Base-by-base conservation (phyloP, 2,888 invertebrate species). In the Anoplius nigerrimus region DNA sequence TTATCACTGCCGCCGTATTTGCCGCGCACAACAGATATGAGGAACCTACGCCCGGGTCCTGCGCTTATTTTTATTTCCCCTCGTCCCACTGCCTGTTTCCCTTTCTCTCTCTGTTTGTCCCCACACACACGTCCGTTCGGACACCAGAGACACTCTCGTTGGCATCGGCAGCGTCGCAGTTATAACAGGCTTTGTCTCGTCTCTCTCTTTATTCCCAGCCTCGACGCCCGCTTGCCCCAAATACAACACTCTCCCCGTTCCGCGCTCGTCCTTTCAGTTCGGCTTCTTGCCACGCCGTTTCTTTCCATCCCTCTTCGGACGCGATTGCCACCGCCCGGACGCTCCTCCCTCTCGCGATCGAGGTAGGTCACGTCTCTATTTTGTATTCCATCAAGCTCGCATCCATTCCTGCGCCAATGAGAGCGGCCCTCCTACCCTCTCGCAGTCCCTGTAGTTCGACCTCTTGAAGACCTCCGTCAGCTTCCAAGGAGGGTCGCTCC, bases 351-450 rank as follows among this genome's bases (percentile, higher is more conserved):
- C 53, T 54, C 61, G 34, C 68, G 54, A 69, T 71, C 67, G 60
- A 73, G 70, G 58, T 65, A 63, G 72, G 72, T 67, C 78, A 74
- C 76, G 77, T 72, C 66, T 71, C 77, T 77, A 74, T 77, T 79
- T 77, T 75, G 77, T 79, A 79, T 80, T 79, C 80, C 75, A 77
- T 79, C 79, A 74, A 63, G 59, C 76, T 68, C 69, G 68, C 73
- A 63, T 70, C 73, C 71, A 75, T 78, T 71, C 69, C 73, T 45
- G 62, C 55, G 64, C 68, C 73, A 78, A 78, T 78, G 73, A 63
- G 69, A 34, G 45, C 21, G 53, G 51, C 53, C 46, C 55, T 60
- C 43, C 46, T 53, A 46, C 56, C 51, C 46, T 27, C 60, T 51
- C 42, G 54, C 51, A 52, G 60, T 56, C 55, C 54, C 61, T 54